Base-by-base conservation (phyloP, 2,797 vertebrate genomes). In the Labeo calbasu region DNA sequence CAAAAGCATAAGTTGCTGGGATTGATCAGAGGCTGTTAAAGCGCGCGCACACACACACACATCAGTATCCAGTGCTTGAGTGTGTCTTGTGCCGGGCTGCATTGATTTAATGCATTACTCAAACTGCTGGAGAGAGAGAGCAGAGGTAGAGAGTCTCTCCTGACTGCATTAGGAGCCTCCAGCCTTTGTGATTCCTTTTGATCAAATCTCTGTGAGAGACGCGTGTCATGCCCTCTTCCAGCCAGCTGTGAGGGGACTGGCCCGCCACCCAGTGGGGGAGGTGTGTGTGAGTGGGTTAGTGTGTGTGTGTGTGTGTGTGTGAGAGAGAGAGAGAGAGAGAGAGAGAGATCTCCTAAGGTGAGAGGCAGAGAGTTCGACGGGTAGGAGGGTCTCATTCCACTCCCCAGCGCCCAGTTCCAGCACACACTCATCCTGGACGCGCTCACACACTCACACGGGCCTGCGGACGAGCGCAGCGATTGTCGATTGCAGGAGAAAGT, bases 151-250 rank as follows among this genome's bases (percentile, higher is more conserved):
- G 77, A 81, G 92, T 94, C 95, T 96, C 93, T 93, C 93, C 91
- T 89, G 92, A 93, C 95, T 93, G 96, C 96, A 96, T 96, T 95
- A 93, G 94, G 92, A 95, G 95, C 95, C 95, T 94, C 91, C 87
- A 95, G 96, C 95, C 94, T 95, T 94, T 93, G 94, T 93, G 94
- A 95, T 96, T 94, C 94, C 94, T 97, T 98, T 98, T 97, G 96
- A 98, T 98, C 96, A 96, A 94, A 96, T 95, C 95, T 96, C 93
- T 96, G 96, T 96, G 96, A 97, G 96, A 96, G 97, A 97, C 97
- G 95, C 97, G 97, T 96, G 96, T 96, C 95, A 93, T 96, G 96
- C 94, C 95, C 96, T 94, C 94, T 93, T 92, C 92, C 86, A 95
- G 95, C 95, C 95, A 96, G 95, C 96, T 96, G 96, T 96, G 95